Conservation (phyloP, 2,888 invertebrate genomes). For the Drosophila koepferae region DNA sequence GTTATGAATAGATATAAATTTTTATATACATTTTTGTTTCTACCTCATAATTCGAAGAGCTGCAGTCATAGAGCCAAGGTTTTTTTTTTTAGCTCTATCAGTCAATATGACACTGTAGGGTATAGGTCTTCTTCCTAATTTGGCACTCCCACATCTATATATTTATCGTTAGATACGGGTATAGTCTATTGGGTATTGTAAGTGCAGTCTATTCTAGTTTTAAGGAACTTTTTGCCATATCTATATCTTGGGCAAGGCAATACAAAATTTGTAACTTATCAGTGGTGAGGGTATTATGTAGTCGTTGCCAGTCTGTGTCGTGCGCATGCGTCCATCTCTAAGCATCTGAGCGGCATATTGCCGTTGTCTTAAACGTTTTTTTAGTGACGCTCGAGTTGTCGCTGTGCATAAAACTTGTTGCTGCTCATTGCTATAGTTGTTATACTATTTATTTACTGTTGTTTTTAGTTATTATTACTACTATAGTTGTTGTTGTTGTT, state of each 20-base stretch:
- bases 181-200: no score
- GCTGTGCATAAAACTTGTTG: constrained; percentile 39
- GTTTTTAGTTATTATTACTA: constrained; percentile 23
- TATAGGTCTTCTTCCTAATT: no score
- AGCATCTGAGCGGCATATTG: constrained; percentile 29
- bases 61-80: no score
- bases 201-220: no score
- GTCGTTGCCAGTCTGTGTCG: not conserved
- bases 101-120: no score
- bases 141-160: no score
- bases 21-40: no score
- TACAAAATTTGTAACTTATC: not conserved
- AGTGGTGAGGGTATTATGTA: not conserved
- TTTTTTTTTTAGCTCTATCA: no score
- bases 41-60: no score
- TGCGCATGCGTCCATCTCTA: constrained; percentile 20
- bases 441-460: constrained; percentile 31
- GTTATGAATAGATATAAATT: no score
- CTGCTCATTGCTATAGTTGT: constrained; percentile 33
- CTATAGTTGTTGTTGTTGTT: constrained; percentile 31
- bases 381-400: constrained; percentile 71
- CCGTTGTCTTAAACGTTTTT: constrained; percentile 67
- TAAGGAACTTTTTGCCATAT: not conserved
- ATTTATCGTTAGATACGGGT: no score
- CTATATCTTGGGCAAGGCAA: no score